Conservation (phyloP, 2,113 vertebrate species). For the Poecile atricapillus region DNA sequence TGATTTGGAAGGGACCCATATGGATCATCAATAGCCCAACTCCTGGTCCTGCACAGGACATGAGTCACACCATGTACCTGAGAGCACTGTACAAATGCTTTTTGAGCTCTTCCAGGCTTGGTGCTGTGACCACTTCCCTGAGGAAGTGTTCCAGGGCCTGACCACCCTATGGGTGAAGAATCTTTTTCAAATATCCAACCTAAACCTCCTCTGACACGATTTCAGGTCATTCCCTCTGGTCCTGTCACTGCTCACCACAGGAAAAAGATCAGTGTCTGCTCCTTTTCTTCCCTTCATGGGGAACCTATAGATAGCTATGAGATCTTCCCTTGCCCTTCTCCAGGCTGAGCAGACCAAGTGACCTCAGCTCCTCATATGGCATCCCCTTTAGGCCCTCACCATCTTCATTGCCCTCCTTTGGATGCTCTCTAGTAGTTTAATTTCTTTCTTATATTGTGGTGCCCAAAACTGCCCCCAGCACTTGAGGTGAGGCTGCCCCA, state of each 20-base stretch:
- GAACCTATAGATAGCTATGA: too few species aligned
- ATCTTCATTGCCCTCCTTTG: background rate
- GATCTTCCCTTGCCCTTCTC: background rate
- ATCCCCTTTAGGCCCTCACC: background rate
- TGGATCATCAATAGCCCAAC: background rate
- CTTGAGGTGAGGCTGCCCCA: fast-evolving
- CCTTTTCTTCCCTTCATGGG: background rate
- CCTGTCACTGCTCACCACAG: background rate
- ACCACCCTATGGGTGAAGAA: background rate
- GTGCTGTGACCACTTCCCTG: background rate
- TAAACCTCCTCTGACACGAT: background rate
- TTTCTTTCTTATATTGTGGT: background rate
- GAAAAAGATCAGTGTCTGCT: background rate
- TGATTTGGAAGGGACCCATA: background rate
- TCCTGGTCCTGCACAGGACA: background rate
- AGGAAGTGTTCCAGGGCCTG: background rate
- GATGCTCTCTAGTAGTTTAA: background rate
- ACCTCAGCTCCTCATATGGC: background rate
- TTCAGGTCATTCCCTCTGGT: background rate
- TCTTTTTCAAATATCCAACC: background rate
- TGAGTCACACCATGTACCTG: background rate
- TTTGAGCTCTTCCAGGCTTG: background rate
- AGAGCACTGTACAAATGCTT: background rate
- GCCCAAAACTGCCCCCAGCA: fast-evolving
- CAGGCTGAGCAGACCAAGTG: background rate